phyloP scores from a whole-genome alignment of 1,140 invertebrate species.

The Drosophila sp. region DNA sequence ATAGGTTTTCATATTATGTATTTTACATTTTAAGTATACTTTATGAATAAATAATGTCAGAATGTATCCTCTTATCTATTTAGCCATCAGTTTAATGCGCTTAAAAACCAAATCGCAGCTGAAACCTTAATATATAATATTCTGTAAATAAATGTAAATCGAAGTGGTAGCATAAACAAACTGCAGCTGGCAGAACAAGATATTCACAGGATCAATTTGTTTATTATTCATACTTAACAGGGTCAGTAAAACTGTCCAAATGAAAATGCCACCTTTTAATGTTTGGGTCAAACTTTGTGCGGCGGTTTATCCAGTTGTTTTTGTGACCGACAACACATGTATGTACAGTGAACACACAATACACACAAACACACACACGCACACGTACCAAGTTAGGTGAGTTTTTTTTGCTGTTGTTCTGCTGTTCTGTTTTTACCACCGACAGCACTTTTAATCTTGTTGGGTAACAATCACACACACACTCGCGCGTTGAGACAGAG shows the following conservation, averaged over 20 bases:
- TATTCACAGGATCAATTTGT: too few relatives aligned
- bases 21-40: too few relatives aligned
- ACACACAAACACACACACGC: constrained; percentile 3
- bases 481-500: constrained; percentile 29
- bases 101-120: too few relatives aligned
- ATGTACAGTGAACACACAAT: neutral
- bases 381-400: constrained; percentile 13
- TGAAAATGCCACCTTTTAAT: constrained; percentile 78
- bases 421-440: constrained; percentile 47
- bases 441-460: constrained; percentile 78
- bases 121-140: too few relatives aligned
- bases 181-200: too few relatives aligned
- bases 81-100: too few relatives aligned
- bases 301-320: constrained; percentile 15
- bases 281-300: constrained; percentile 56
- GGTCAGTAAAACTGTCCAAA: constrained; percentile 23
- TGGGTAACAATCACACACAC: constrained; percentile 43
- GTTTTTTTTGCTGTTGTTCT: constrained; percentile 26
- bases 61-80: too few relatives aligned
- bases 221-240: constrained; percentile 16
- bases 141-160: too few relatives aligned
- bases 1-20: too few relatives aligned
- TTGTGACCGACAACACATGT: constrained; percentile 13
- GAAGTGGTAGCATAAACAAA: too few relatives aligned
- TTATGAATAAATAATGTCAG: too few relatives aligned